phyloP scores from a whole-genome alignment of 1,140 invertebrate genomes.

The Asbolus verrucosus region DNA sequence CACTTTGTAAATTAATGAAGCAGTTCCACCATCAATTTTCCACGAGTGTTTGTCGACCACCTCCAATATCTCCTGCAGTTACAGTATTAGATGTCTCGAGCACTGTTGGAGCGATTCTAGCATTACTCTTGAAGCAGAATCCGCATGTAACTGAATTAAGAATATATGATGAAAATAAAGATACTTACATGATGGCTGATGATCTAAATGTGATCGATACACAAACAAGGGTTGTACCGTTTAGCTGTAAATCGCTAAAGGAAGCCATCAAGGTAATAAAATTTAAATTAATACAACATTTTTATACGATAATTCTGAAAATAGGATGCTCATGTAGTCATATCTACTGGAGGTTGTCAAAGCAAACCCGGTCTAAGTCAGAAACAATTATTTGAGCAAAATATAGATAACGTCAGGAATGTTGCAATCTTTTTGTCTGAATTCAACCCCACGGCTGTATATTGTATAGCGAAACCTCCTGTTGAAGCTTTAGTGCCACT shows the following conservation, averaged over 20 bases:
- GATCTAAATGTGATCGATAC: constrained; percentile 98
- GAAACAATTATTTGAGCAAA: constrained; percentile 57
- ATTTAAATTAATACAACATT: neutral
- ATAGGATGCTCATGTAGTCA: constrained; percentile 57
- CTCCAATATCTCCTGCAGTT: constrained; percentile 67
- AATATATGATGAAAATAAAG: constrained; percentile 91
- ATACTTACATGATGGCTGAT: constrained; percentile 94
- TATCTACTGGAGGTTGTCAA: constrained; percentile 58
- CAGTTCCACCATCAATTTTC: neutral
- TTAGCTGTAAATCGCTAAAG: neutral
- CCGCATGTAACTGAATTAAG: constrained; percentile 84
- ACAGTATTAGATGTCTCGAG: constrained; percentile 94
- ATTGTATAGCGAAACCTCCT: constrained; percentile 61
- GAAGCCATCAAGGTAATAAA: constrained; percentile 5
- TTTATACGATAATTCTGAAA: neutral
- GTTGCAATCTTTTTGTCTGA: constrained; percentile 56
- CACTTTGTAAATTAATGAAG: neutral
- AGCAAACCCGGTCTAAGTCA: constrained; percentile 50
- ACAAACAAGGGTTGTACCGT: constrained; percentile 83
- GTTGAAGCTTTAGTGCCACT: constrained; percentile 61
- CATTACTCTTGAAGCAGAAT: constrained; percentile 92
- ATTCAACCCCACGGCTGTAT: constrained; percentile 59
- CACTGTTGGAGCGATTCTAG: constrained; percentile 96
- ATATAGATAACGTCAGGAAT: constrained; percentile 58
- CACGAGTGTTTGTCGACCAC: neutral